A percentile compares a stretch with the other conserved stretches of the same genome.
Conservation (phyloP, 2,888 invertebrate genomes). For the Entomobrya proxima region DNA sequence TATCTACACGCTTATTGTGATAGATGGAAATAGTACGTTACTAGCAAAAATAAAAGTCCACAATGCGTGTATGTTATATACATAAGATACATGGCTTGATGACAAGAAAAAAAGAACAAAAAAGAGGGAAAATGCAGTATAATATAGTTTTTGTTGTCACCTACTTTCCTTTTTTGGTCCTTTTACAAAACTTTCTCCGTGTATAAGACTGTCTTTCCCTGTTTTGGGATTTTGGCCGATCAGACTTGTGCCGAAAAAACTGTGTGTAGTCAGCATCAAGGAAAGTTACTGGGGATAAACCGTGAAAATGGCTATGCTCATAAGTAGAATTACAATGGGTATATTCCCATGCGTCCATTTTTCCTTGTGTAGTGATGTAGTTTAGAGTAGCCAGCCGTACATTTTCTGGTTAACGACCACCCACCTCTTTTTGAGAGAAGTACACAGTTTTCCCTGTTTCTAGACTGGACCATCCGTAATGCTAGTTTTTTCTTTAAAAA, state of each 20-base stretch:
- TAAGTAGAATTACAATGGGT: constrained; percentile 30
- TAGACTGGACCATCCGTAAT: too few species aligned
- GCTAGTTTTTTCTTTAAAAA: background rate
- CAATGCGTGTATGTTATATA: too few species aligned
- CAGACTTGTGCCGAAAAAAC: background rate
- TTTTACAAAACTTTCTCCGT: background rate
- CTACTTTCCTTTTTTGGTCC: too few species aligned
- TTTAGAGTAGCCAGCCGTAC: too few species aligned
- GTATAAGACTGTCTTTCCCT: background rate
- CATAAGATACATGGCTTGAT: too few species aligned
- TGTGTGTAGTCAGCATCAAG: background rate
- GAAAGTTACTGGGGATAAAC: constrained; percentile 4
- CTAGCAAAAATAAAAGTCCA: background rate
- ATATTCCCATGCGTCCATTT: constrained; percentile 41
- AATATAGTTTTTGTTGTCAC: background rate
- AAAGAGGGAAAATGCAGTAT: background rate
- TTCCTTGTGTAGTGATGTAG: background rate
- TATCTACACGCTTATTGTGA: background rate
- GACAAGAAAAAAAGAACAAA: too few species aligned
- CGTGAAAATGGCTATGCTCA: background rate
- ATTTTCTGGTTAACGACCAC: too few species aligned
- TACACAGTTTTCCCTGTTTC: too few species aligned
- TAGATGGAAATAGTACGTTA: background rate
- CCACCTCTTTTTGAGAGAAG: too few species aligned
- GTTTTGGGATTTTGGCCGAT: constrained; percentile 16